These are phyloP conservation scores for Erebia aethiops DNA, from an alignment of 2,888 invertebrate genomes.

Conservation along the genomic window DNA sequence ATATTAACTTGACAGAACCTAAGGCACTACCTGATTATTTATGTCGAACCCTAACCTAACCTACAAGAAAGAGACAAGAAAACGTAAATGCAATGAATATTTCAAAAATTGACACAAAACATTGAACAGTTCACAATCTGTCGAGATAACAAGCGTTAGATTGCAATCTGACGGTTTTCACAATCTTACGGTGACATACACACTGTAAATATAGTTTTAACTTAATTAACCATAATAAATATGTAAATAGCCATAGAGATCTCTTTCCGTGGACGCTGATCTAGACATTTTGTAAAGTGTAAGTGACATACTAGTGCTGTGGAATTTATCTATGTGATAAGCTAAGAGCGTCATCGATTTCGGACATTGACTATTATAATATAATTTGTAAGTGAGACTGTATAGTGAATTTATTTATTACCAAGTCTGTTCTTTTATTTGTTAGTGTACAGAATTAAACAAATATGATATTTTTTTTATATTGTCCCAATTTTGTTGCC, in stretches of 20 bases:
- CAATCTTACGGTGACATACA: background rate
- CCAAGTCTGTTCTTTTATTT: slow-evolving; percentile 66
- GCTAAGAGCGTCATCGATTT: slow-evolving; percentile 66
- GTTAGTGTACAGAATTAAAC: slow-evolving; percentile 73
- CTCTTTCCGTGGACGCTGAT: slow-evolving; percentile 65
- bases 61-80: too few species aligned
- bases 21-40: too few species aligned
- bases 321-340: slow-evolving; percentile 80
- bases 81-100: too few species aligned
- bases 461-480: slow-evolving; percentile 68
- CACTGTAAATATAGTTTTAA: slow-evolving; percentile 63
- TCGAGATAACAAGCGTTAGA: too few species aligned
- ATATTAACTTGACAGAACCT: too few species aligned
- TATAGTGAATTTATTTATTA: slow-evolving; percentile 81
- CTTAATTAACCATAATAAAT: slow-evolving; percentile 49
- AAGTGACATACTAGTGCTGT: slow-evolving; percentile 81
- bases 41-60: too few species aligned
- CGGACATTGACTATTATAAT: slow-evolving; percentile 53
- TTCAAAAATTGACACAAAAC: too few species aligned
- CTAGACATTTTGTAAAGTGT: slow-evolving; percentile 69
- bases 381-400: slow-evolving; percentile 74
- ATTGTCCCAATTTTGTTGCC: slow-evolving; percentile 72
- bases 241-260: slow-evolving; percentile 69
- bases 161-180: too few species aligned
- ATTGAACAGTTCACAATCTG: too few species aligned